phyloP scores from a whole-genome alignment of 2,797 vertebrate genomes.

The Tauraco hartlaubi region DNA sequence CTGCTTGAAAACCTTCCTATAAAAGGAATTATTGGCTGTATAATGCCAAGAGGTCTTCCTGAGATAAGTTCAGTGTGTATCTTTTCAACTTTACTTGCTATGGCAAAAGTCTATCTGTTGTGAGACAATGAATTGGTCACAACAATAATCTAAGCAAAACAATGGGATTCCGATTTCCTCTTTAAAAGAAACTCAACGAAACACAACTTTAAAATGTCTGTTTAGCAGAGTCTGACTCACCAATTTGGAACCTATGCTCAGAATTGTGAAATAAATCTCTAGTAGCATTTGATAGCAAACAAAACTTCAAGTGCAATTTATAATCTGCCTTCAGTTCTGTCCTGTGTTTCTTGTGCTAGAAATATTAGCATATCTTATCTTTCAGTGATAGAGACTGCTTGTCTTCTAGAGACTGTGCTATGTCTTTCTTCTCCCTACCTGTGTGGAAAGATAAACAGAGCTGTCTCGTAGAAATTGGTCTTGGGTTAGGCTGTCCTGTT shows the following conservation, averaged over 20 bases:
- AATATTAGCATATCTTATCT: background rate
- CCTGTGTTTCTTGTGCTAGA: background rate
- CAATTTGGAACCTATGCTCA: background rate
- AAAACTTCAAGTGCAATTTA: background rate
- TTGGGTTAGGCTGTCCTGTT: background rate
- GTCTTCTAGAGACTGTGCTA: background rate
- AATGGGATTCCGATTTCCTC: background rate
- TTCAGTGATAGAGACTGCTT: background rate
- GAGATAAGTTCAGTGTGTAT: background rate
- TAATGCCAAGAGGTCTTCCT: background rate
- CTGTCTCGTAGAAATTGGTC: background rate
- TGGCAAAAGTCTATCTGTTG: background rate
- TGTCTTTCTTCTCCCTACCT: background rate
- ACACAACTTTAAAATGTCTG: background rate
- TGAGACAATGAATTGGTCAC: background rate
- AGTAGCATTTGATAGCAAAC: background rate
- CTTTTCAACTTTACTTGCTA: background rate
- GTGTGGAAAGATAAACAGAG: background rate
- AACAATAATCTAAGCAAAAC: background rate
- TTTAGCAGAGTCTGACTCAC: background rate
- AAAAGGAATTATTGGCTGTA: background rate
- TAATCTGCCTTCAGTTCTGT: background rate
- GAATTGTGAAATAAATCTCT: background rate
- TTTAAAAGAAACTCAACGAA: background rate
- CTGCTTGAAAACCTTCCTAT: background rate